These are phyloP conservation scores for Crenuchus spilurus DNA, from an alignment of 2,797 vertebrate species.

Conservation along the genomic window DNA sequence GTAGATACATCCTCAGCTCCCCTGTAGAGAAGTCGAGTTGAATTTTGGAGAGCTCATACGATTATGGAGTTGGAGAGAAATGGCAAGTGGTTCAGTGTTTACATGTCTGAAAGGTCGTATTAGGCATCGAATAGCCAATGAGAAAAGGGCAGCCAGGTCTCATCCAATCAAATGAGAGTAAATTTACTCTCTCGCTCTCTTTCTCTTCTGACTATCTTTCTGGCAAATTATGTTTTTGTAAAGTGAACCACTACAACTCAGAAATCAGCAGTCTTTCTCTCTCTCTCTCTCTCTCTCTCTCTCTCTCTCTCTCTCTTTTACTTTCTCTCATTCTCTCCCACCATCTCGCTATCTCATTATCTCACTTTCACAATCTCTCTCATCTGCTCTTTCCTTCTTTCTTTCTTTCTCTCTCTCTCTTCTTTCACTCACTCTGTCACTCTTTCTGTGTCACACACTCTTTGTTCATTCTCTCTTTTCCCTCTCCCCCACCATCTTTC, in stretches of 20 bases:
- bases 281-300: not conserved
- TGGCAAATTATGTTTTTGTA: conserved; percentile 45
- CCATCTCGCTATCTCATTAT: not conserved
- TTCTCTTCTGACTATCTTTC: conserved; percentile 26
- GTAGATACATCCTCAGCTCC: not conserved
- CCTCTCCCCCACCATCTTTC: not conserved
- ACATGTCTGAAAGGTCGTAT: conserved; percentile 19
- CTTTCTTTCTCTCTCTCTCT: not conserved
- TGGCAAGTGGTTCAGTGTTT: conserved; percentile 41
- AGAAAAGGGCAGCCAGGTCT: conserved; percentile 16
- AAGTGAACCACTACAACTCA: conserved; percentile 19
- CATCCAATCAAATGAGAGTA: conserved; percentile 46
- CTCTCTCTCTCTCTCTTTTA: conserved; percentile 13
- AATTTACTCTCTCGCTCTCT: conserved; percentile 49
- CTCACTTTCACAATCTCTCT: not conserved
- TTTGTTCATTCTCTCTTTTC: not conserved
- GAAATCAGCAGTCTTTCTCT: conserved; percentile 3
- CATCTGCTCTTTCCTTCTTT: no score
- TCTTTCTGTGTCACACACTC: not conserved
- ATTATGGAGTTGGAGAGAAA: conserved; percentile 19
- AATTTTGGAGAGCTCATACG: not conserved
- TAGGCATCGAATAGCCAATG: conserved; percentile 6
- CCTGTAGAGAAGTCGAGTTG: not conserved
- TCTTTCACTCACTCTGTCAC: not conserved
- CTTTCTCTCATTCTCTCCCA: not conserved